These are phyloP conservation scores for Sturnus vulgaris DNA, from an alignment of 2,113 vertebrate species.

Conservation along the genomic window DNA sequence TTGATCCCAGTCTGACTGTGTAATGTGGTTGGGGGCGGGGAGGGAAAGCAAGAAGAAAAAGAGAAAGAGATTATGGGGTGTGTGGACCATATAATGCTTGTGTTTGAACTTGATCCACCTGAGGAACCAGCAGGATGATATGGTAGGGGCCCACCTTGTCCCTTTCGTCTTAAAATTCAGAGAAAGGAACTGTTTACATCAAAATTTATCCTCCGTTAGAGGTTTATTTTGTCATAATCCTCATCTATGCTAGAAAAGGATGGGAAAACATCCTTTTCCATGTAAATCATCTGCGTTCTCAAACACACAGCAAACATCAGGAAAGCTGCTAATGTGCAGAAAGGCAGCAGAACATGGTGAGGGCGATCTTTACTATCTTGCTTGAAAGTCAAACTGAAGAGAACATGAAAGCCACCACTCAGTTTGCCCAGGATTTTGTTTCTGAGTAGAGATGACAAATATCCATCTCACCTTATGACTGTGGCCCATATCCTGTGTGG, in stretches of 20 bases:
- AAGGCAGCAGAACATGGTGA: not conserved
- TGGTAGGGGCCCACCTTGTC: not conserved
- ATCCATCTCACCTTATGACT: constrained; percentile 24
- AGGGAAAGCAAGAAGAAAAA: not conserved
- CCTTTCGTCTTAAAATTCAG: not conserved
- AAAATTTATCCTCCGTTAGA: not conserved
- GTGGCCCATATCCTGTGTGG: constrained; percentile 14
- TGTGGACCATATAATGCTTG: not conserved
- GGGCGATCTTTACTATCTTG: not conserved
- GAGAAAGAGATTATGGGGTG: not conserved
- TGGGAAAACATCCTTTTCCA: not conserved
- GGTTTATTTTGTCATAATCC: not conserved
- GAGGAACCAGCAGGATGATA: not conserved
- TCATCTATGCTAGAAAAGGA: not conserved
- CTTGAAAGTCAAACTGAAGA: not conserved
- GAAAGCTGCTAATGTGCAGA: not conserved
- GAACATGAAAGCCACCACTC: not conserved
- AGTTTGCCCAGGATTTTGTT: not conserved
- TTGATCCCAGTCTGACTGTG: constrained; percentile 6
- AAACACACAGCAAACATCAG: not conserved
- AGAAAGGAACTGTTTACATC: not conserved
- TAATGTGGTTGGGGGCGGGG: not conserved
- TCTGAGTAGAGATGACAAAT: constrained; percentile 37
- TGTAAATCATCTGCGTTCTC: not conserved
- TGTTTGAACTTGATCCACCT: constrained; percentile 27